Evolutionary conservation across 2,113 vertebrate species (phyloP), one percentile per base, ranked within the genome.

Genomic region (Dipodomys merriami): DNA sequence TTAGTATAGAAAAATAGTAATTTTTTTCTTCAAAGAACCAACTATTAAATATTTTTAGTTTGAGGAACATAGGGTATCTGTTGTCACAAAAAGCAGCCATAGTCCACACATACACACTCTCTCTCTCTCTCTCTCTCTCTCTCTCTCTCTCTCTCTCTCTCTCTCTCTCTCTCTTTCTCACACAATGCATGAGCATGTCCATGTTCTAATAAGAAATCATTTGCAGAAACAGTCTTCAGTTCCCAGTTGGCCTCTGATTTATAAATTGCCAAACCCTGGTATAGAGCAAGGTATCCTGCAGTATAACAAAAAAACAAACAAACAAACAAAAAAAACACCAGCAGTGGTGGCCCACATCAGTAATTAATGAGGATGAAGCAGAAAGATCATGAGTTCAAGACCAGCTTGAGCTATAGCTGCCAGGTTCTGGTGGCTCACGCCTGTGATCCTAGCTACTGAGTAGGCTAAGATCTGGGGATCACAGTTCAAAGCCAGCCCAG

Each of bases 1-100:
- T 86, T 81, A 73, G 18, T 74, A 25, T 9, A 62, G 46, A 65
- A 35, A 13, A 49, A 46, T 33, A 80, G 46, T 60, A 83, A 9
- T n/a, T 67, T 73, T 90, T 94, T 80, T 35, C 80, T 76, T 79
- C 84, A 53, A 69, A 78, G 20, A 33, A 60, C 6, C 1, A 18
- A 7, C 53, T 88, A 76, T 79, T 72, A 95, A 93, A 93, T 78
- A 90, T 46, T 83, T 83, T 60, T 79, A 83, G 46, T 93, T 76
- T 69, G 39, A 84, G 64, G 39, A 33, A 68, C 35, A 77, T 33
- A 83, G 19, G 20, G 7, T 79, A 35, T 86, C 7, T 90, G 19
- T 72, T 65, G 29, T 27, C 15, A 22, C 15, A 5, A 16, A 86
- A 94, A 81, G 20, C 29, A 93, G 27, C 9, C 33, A 85, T 10